Conservation (phyloP, 1,140 invertebrate species). For the Battus philenor region DNA sequence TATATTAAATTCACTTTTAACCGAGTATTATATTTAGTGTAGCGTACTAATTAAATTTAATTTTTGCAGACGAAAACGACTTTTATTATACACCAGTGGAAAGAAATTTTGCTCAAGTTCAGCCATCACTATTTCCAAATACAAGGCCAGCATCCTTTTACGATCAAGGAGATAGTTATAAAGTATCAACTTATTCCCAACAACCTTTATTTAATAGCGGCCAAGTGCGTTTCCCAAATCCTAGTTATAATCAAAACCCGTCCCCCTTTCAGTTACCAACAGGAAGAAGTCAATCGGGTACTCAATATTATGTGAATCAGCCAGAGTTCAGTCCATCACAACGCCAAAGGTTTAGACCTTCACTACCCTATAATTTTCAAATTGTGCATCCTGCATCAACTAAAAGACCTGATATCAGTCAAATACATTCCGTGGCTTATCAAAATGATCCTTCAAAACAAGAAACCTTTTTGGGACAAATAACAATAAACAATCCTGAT, state of each 20-base stretch:
- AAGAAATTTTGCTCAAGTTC: constrained; percentile 72
- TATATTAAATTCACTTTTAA: constrained; percentile 12
- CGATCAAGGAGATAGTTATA: constrained; percentile 55
- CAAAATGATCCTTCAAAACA: constrained; percentile 76
- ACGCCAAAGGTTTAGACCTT: constrained; percentile 58
- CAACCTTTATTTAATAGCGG: constrained; percentile 56
- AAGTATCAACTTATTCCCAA: constrained; percentile 44
- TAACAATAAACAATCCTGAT: constrained; percentile 77
- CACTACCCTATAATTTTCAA: constrained; percentile 66
- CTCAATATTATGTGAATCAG: constrained; percentile 68
- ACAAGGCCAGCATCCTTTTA: constrained; percentile 56
- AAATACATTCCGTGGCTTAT: constrained; percentile 70
- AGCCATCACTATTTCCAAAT: constrained; percentile 65
- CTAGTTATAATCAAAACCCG: constrained; percentile 68
- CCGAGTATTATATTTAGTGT: too few relatives aligned
- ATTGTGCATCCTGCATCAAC: constrained; percentile 68
- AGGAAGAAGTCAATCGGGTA: constrained; percentile 62
- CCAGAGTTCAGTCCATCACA: constrained; percentile 54
- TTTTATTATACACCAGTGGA: constrained; percentile 67
- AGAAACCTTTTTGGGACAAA: constrained; percentile 78
- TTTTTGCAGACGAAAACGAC: constrained; percentile 66
- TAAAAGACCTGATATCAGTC: constrained; percentile 60
- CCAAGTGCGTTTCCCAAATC: constrained; percentile 53
- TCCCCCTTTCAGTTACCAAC: constrained; percentile 68
- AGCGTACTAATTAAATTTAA: too few relatives aligned